Conservation (phyloP, 1,140 invertebrate genomes). For the Drosophila arizonae region DNA sequence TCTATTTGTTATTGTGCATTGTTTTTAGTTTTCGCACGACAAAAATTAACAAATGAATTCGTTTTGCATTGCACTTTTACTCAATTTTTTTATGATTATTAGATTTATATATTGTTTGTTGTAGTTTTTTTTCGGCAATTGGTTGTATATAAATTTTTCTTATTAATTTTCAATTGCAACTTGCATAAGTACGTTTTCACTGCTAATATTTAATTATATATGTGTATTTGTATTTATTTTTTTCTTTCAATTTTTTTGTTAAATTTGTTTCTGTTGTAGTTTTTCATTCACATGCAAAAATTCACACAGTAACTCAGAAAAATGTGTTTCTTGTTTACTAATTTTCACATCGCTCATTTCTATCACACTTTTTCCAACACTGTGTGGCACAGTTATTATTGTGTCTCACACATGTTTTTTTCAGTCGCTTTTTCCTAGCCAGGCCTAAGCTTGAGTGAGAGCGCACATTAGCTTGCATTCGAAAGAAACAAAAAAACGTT, state of each 20-base stretch:
- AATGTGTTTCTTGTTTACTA: constrained; percentile 53
- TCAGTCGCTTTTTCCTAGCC: constrained; percentile 31
- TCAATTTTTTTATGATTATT: constrained; percentile 29
- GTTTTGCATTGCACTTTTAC: constrained; percentile 36
- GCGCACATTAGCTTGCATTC: constrained; percentile 20
- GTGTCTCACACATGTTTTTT: constrained; percentile 29
- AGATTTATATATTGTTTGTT: constrained; percentile 6
- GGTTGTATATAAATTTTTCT: constrained; percentile 33
- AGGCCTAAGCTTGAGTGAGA: constrained; percentile 28
- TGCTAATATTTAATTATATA: constrained; percentile 32
- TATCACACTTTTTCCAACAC: constrained; percentile 50
- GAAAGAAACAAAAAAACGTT: constrained; percentile 53
- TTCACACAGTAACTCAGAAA: constrained; percentile 75
- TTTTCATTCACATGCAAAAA: constrained; percentile 78
- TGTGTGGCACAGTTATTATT: constrained; percentile 67
- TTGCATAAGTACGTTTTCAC: constrained; percentile 61
- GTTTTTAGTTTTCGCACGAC: constrained; percentile 45
- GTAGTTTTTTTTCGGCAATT: constrained; percentile 22
- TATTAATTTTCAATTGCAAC: constrained; percentile 29
- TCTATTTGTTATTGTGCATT: constrained; percentile 45
- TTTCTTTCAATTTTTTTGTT: constrained; percentile 15
- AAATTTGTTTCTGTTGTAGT: constrained; percentile 45
- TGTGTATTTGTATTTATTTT: constrained; percentile 21
- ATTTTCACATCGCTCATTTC: constrained; percentile 51
- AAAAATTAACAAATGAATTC: constrained; percentile 16